phyloP scores from a whole-genome alignment of 2,113 vertebrate genomes.

The Nyctereutes procyonoides region DNA sequence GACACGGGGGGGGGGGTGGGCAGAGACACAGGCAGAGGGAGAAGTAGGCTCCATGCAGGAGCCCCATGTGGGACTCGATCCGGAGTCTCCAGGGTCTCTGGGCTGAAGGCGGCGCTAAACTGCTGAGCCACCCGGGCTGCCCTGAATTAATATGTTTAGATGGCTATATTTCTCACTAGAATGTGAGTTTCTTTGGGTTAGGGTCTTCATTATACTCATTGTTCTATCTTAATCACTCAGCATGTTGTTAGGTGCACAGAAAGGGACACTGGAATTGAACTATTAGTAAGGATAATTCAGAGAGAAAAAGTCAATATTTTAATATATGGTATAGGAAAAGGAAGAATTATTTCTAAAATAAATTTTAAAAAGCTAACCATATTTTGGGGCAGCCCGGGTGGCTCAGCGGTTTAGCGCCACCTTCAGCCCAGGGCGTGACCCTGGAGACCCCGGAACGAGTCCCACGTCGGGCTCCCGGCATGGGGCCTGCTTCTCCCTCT shows the following conservation, averaged over 20 bases:
- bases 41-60: too few species aligned
- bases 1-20: rapidly evolving
- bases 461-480: too few species aligned
- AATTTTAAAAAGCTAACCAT: background rate
- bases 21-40: too few species aligned
- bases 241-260: background rate
- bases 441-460: too few species aligned
- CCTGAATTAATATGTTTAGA: background rate
- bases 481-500: too few species aligned
- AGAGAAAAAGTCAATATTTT: background rate
- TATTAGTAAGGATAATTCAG: background rate
- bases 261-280: background rate
- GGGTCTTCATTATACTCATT: background rate
- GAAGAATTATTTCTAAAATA: background rate
- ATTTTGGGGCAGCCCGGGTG: background rate
- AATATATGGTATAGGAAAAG: background rate
- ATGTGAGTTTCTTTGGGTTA: background rate
- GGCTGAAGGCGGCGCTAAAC: too few species aligned
- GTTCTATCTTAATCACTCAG: background rate
- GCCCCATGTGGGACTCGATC: too few species aligned
- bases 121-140: too few species aligned
- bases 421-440: too few species aligned
- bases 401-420: too few species aligned
- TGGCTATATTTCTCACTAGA: background rate
- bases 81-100: too few species aligned